Evolutionary conservation across 2,888 invertebrate species (phyloP), one percentile per base, ranked within the genome.

Genomic region (Hanleya hanleyi): DNA sequence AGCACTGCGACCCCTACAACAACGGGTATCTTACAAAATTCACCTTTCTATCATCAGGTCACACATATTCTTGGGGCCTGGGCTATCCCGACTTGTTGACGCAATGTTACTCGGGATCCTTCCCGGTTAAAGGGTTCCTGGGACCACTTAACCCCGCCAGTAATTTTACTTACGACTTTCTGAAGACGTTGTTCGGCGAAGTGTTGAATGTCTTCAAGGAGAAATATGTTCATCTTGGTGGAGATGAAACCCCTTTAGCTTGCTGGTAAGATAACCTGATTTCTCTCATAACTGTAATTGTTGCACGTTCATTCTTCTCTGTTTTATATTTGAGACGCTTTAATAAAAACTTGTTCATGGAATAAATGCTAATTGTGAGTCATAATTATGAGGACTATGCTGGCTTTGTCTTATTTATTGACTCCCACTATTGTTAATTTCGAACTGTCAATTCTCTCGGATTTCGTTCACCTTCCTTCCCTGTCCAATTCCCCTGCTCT

Each of bases 81-180:
- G 88, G 89, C 74, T 83, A 87, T 57, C 85, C 88, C 3, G 88
- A 87, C 33, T 77, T 90, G 5, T 74, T 90, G 61, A 90, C 91
- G 2, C 85, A 88, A 79, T 89, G 88, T 78, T 88, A 87, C 57
- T 57, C 57, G 51, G 85, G 85, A 6, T 77, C 77, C 67, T 75
- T 74, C 26, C 83, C 83, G 0, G 84, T 87, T 1, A 86, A 92
- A 80, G 94, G 94, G 0, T 93, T 93, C 70, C 92, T 93, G 72
- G 97, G 97, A 0, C 97, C 97, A 0, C 93, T 97, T 86, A 93
- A 97, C 89, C 97, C 97, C 0, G 93, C 93, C 4, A 92, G 92
- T 32, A 91, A 93, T 26, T 86, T 88, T 38, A 94, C 94, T 0
- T 97, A 95, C 90, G 89, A 91, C 5, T 94, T 97, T 83, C 89